Evolutionary conservation across 1,140 invertebrate species (phyloP), one percentile per base, ranked within the genome.

Genomic region (Gryllus bimaculatus): DNA sequence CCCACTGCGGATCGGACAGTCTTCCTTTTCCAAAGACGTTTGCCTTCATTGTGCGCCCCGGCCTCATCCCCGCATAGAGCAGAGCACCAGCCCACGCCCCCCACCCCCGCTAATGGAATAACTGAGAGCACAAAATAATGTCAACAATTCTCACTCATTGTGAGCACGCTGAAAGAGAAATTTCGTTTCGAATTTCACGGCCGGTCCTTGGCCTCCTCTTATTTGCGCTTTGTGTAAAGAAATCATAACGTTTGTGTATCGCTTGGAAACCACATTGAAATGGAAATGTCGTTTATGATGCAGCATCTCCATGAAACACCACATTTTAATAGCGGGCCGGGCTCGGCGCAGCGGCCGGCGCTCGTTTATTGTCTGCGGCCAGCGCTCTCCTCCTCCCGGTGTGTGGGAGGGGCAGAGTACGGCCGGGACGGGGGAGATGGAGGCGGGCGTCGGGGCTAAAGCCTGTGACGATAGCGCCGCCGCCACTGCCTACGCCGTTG

Each of bases 171-270:
- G 54, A 18, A 7, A 18, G 54, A 66, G 54, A 66, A n/a, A 18
- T 66, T 66, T 66, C 54, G 54, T 66, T 66, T 66, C 54, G 54
- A 66, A 66, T 66, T n/a, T 66, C 54, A 66, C 54, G n/a, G 54
- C 54, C 54, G 54, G 26, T 18, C 54, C 54, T 66, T 66, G 54
- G 2, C 0, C 54, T 66, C 54, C 10, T 66, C 54, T 66, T 66
- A 66, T 66, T 66, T 66, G 54, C 54, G 54, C 54, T 66, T 66
- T 66, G 54, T 18, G 10, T 66, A 66, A 66, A 18, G 18, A 66
- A 66, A 66, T 1, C 2, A 3, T 3, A 18, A 1, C 2, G 2
- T 66, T 66, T 66, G 54, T 66, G 54, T 66, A 66, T 66, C 54
- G 54, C 54, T n/a, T 13, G 54, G 7, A 66, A 66, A 7, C 54